phyloP scores from a whole-genome alignment of 2,888 invertebrate species.

The Agrochola lota region DNA sequence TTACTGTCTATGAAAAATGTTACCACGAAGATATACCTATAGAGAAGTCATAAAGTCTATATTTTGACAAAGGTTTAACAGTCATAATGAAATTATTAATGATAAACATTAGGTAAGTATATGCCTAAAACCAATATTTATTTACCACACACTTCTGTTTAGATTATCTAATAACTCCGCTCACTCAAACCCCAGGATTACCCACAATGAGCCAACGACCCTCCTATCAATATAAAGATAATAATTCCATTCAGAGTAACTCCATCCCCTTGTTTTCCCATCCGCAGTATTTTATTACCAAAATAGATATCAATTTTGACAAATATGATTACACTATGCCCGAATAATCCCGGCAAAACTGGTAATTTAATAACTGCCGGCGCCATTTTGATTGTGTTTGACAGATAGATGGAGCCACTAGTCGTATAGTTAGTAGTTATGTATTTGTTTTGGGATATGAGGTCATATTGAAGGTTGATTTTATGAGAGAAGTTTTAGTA shows the following conservation, averaged over 20 bases:
- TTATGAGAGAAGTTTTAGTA: background rate
- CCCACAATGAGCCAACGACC: conserved; percentile 33
- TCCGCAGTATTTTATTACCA: conserved; percentile 67
- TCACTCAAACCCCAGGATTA: conserved; percentile 36
- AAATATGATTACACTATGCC: conserved; percentile 72
- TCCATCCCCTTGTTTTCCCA: conserved; percentile 66
- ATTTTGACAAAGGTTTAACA: too few species aligned
- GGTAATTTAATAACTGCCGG: conserved; percentile 70
- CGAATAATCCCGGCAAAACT: conserved; percentile 68
- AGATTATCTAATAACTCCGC: conserved; percentile 27
- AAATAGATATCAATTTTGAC: conserved; percentile 73
- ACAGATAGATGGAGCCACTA: conserved; percentile 62
- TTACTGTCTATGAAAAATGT: too few species aligned
- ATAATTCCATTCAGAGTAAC: conserved; percentile 50
- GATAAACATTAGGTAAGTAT: too few species aligned
- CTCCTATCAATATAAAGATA: conserved; percentile 39
- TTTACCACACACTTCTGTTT: conserved; percentile 22
- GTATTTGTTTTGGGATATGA: background rate
- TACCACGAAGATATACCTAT: too few species aligned
- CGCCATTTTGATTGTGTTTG: conserved; percentile 68
- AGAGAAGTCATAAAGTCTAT: too few species aligned
- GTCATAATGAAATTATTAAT: too few species aligned
- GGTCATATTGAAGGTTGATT: background rate
- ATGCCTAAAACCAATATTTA: conserved; percentile 38
- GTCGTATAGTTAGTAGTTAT: conserved; percentile 5